Conservation (phyloP, 2,113 vertebrate genomes). For the Chaetodon auriga region DNA sequence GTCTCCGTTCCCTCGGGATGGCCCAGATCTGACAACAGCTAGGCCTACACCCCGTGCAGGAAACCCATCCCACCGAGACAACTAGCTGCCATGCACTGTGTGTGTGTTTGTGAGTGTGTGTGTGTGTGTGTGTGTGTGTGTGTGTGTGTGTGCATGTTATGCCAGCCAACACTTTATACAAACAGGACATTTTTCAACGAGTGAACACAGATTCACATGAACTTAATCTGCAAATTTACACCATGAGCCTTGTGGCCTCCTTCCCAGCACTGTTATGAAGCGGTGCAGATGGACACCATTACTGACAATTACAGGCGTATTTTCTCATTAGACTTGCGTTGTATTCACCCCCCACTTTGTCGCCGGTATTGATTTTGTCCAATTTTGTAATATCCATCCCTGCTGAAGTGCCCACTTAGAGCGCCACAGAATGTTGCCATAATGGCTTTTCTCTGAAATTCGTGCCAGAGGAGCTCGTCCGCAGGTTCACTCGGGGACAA, state of each 20-base stretch:
- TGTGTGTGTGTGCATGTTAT: conserved; percentile 10
- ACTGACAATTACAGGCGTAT: conserved; percentile 13
- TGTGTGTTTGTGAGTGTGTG: not conserved
- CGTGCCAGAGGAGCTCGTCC: conserved; percentile 17
- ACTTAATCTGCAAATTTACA: not conserved
- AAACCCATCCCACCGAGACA: conserved; percentile 81
- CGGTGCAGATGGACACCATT: not conserved
- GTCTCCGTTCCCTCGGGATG: conserved; percentile 63
- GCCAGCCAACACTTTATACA: conserved; percentile 1
- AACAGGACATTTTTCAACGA: conserved; percentile 14
- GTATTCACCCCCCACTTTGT: conserved; percentile 22
- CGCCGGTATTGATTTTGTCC: conserved; percentile 58
- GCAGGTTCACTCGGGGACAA: conserved; percentile 47
- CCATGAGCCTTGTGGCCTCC: not conserved
- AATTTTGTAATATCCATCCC: conserved; percentile 44
- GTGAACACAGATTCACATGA: not conserved
- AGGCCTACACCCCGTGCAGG: conserved; percentile 74
- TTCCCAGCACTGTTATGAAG: conserved; percentile 4
- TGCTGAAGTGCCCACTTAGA: conserved; percentile 30
- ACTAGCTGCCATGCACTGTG: not conserved
- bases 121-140: not conserved
- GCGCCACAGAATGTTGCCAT: conserved; percentile 54
- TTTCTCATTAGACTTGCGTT: conserved; percentile 50
- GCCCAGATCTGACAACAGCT: conserved; percentile 78
- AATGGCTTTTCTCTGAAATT: conserved; percentile 65